These are phyloP conservation scores for Lasiommata megera DNA, from an alignment of 2,888 invertebrate genomes.

Conservation along the genomic window DNA sequence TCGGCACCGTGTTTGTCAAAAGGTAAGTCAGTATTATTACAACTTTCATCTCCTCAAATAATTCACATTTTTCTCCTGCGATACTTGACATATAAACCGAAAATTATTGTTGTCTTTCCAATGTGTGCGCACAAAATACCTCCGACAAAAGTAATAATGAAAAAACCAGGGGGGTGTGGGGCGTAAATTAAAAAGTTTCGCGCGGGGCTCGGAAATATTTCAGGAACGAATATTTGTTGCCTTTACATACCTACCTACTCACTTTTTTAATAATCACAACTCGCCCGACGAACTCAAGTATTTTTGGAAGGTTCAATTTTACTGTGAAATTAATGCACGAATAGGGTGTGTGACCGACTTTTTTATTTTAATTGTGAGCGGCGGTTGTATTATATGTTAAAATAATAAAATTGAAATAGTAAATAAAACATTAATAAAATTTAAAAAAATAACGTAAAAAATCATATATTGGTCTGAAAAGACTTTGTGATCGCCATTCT, in stretches of 20 bases:
- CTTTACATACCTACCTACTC: background rate
- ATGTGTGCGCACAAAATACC: conserved; percentile 3
- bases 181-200: conserved; percentile 13
- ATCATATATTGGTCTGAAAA: too few relatives aligned
- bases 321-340: background rate
- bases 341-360: too few relatives aligned
- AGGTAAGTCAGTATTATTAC: too few relatives aligned
- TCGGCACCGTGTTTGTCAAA: too few relatives aligned
- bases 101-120: background rate
- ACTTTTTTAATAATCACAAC: conserved; percentile 14
- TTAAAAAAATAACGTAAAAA: too few relatives aligned
- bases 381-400: too few relatives aligned
- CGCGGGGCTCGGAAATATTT: conserved; percentile 3
- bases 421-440: too few relatives aligned
- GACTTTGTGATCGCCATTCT: too few relatives aligned
- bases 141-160: conserved; percentile 7
- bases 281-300: background rate
- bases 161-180: background rate
- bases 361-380: too few relatives aligned
- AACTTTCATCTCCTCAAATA: too few relatives aligned
- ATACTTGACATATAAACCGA: background rate
- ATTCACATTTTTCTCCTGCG: too few relatives aligned
- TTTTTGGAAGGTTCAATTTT: conserved; percentile 2
- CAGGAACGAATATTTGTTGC: conserved; percentile 10
- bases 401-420: too few relatives aligned